Conservation (phyloP, 1,140 invertebrate species). For the honey bee (Apis mellifera) region Amel_HAv3.1 CM009944.2:7819501-7820000, state of each 20-base stretch:
- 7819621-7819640: slow-evolving; percentile 92
- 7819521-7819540: slow-evolving; percentile 93
- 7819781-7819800: background rate
- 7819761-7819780: background rate
- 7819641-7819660: slow-evolving; percentile 90
- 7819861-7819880: slow-evolving; percentile 78
- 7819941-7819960: slow-evolving; percentile 87
- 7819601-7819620: slow-evolving; percentile 94
- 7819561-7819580: slow-evolving; percentile 96
- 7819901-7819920: slow-evolving; percentile 68
- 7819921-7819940: slow-evolving; percentile 82
- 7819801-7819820: background rate
- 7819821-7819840: background rate
- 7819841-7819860: slow-evolving; percentile 51
- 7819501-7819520: slow-evolving; percentile 95
- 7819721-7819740: slow-evolving; percentile 87
- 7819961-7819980: slow-evolving; percentile 88
- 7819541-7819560: slow-evolving; percentile 93
- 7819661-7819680: slow-evolving; percentile 89
- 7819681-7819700: slow-evolving; percentile 98
- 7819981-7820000: slow-evolving; percentile 90
- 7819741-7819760: slow-evolving; percentile 69
- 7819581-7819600: slow-evolving; percentile 95
- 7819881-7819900: slow-evolving; percentile 77
- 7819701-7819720: slow-evolving; percentile 96